A percentile compares a stretch with the other conserved stretches of the same genome.
phyloP scores from a whole-genome alignment of 2,113 vertebrate genomes.

The Manacus vitellinus region DNA sequence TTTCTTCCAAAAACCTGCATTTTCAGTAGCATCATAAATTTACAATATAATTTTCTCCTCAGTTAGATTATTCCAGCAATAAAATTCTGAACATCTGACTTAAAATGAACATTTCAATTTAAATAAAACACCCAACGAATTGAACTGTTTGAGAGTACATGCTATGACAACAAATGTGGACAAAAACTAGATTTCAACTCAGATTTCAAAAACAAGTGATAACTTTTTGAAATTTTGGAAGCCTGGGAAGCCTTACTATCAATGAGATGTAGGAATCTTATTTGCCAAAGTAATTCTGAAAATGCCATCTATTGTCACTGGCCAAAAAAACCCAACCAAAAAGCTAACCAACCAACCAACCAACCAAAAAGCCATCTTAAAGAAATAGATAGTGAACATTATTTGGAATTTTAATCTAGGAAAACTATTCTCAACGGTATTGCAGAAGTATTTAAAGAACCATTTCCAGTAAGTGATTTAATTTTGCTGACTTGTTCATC shows the following conservation, averaged over 20 bases:
- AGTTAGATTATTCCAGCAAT: neutral
- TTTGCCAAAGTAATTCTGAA: neutral
- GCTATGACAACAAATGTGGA: neutral
- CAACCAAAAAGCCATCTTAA: neutral
- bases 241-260: neutral
- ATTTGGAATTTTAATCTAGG: neutral
- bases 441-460: neutral
- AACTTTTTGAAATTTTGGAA: neutral
- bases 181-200: neutral
- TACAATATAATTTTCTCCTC: neutral
- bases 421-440: neutral
- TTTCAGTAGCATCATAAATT: neutral
- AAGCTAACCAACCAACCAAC: neutral
- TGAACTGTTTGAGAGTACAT: neutral
- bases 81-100: neutral
- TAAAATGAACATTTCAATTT: neutral
- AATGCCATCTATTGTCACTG: neutral
- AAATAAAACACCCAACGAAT: neutral
- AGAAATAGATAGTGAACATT: neutral
- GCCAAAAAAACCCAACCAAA: neutral
- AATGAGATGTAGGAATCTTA: neutral
- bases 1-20: neutral
- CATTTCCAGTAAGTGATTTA: neutral
- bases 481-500: conserved; percentile 15
- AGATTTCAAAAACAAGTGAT: neutral